These are phyloP conservation scores for Harpagoxenus sublaevis DNA, from an alignment of 2,888 invertebrate genomes.

Conservation along the genomic window DNA sequence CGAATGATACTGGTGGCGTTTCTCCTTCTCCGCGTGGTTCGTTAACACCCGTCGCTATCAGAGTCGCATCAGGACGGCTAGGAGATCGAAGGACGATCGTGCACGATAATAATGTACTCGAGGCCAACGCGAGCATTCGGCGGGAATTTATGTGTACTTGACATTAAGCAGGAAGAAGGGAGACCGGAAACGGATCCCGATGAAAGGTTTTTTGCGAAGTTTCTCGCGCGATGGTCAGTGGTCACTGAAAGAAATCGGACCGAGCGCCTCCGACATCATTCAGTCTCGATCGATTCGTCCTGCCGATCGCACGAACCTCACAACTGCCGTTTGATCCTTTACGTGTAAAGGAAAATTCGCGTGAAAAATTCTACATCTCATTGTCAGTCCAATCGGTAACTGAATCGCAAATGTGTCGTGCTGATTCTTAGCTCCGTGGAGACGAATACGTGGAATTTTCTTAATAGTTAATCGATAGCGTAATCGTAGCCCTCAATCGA, in stretches of 20 bases:
- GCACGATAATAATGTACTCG: constrained; percentile 67
- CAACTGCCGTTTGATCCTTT: neutral
- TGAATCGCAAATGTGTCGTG: neutral
- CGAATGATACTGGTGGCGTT: neutral
- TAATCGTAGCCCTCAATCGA: neutral
- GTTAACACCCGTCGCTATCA: constrained; percentile 59
- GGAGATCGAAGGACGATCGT: constrained; percentile 68
- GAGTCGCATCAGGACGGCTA: constrained; percentile 46
- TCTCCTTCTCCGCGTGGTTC: constrained; percentile 20
- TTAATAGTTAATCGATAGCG: neutral
- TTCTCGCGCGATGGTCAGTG: constrained; percentile 54
- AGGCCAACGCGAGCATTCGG: constrained; percentile 64
- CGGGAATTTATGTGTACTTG: constrained; percentile 70
- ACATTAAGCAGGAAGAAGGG: constrained; percentile 65
- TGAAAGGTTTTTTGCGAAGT: constrained; percentile 54
- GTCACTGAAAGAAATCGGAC: constrained; percentile 56
- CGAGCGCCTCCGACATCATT: constrained; percentile 34
- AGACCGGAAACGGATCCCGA: constrained; percentile 35
- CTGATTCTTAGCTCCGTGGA: neutral
- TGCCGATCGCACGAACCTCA: constrained; percentile 31
- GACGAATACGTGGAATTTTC: neutral
- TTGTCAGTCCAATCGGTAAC: neutral
- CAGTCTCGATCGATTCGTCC: constrained; percentile 63
- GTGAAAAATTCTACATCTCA: neutral
- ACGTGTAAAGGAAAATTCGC: neutral